Evolutionary conservation across 2,113 vertebrate species (phyloP), one percentile per base, ranked within the genome.

Genomic region (Odobenus rosmarus): DNA sequence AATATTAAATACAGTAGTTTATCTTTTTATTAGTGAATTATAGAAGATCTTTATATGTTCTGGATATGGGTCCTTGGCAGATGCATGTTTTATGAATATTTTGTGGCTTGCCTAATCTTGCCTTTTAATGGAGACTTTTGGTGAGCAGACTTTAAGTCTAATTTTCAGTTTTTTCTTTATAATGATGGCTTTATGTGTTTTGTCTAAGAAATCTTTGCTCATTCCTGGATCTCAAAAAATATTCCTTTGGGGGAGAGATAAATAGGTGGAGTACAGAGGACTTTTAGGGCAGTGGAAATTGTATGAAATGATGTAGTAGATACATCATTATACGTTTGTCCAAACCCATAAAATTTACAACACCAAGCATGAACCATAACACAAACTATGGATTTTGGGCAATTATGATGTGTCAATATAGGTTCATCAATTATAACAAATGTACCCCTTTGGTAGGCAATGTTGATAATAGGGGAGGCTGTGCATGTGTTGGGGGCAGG

Each of bases 111-210:
- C 10, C 28, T 90, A 23, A 31, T 62, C 33, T 72, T 77, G 0
- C 53, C 62, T 92, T 46, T 69, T 46, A 82, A 61, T 76, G n/a
- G 59, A 94, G 24, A 88, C 6, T 42, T 53, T 67, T 76, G 55
- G 39, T 59, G 84, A 85, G 4, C 16, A 86, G 57, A 86, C 76
- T 93, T 96, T 55, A 62, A 55, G 57, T 84, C 4, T 51, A 61
- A 90, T 90, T 90, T 95, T 97, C n/a, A 86, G 46, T 18, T 42
- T 55, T 92, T 53, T 86, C 55, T 93, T 62, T 71, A 72, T 26
- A 39, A 57, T 80, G 28, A 89, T 62, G 59, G 7, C 24, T 88
- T 51, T 62, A 82, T 61, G 21, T 42, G 8, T 62, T 72, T 95
- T 81, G 12, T 33, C 49, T 82, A 82, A 90, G 51, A 96, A 96